Percentiles rank a stretch among this genome's conserved stretches.
Conservation (phyloP, 1,140 invertebrate genomes). For the Anastatus disparis region DNA sequence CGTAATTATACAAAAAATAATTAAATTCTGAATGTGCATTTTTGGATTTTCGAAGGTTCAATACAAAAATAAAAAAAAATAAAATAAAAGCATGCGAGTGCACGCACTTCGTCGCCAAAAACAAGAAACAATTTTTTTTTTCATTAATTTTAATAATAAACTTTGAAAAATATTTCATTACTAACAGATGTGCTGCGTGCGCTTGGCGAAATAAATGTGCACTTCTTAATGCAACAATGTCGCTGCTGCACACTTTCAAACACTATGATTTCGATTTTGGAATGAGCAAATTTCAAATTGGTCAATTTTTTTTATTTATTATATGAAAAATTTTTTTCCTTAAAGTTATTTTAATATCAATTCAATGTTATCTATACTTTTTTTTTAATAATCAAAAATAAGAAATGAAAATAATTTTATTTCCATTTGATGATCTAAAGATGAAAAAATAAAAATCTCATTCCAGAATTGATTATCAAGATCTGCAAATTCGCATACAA, state of each 20-base stretch:
- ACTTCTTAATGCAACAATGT: slow-evolving; percentile 34
- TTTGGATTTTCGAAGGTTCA: slow-evolving; percentile 29
- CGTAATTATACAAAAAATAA: slow-evolving; percentile 4
- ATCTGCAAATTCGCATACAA: neutral
- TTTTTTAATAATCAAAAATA: no score
- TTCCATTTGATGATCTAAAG: no score
- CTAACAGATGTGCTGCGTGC: neutral
- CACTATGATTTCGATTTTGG: slow-evolving; percentile 1
- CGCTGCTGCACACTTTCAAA: slow-evolving; percentile 11
- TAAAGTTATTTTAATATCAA: no score
- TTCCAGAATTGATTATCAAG: neutral
- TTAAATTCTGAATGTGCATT: neutral
- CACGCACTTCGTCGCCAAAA: slow-evolving; percentile 18
- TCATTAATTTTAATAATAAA: no score
- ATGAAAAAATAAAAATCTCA: neutral
- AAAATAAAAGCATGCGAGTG: slow-evolving; percentile 10
- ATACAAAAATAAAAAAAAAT: slow-evolving; percentile 2
- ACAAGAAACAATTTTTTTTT: neutral
- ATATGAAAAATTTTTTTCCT: no score
- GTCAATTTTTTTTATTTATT: no score
- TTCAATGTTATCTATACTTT: no score
- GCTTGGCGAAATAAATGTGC: slow-evolving; percentile 15
- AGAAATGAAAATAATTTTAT: no score
- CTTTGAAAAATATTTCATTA: no score
- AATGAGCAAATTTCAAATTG: neutral